These are phyloP conservation scores for Eledona agricola DNA, from an alignment of 2,888 invertebrate genomes.

Conservation along the genomic window DNA sequence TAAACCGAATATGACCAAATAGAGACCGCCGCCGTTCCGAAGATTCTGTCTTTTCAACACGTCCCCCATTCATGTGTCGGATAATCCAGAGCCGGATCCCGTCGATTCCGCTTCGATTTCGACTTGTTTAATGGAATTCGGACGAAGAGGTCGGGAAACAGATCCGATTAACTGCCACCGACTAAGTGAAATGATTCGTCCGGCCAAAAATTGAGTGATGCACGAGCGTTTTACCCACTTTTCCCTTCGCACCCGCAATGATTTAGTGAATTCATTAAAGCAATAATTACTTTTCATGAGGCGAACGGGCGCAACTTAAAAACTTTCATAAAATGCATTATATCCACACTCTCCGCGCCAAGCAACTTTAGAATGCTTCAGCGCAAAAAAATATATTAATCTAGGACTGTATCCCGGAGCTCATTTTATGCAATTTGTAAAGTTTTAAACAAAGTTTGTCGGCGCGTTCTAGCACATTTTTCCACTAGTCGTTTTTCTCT, in stretches of 20 bases:
- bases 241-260: conserved; percentile 16
- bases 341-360: conserved; percentile 18
- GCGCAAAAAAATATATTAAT: conserved; percentile 36
- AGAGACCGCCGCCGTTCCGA: conserved; percentile 48
- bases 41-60: conserved; percentile 50
- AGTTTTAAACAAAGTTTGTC: conserved; percentile 28
- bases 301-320: conserved; percentile 17
- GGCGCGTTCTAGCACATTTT: conserved; percentile 18
- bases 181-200: conserved; percentile 11
- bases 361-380: conserved; percentile 10
- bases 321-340: conserved; percentile 25
- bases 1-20: conserved; percentile 53
- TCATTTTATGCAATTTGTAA: conserved; percentile 37
- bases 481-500: conserved; percentile 8
- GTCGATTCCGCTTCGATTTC: conserved; percentile 36
- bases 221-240: too few species aligned
- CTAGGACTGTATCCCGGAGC: conserved; percentile 30
- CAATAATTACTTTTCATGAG: conserved; percentile 32
- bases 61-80: conserved; percentile 49
- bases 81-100: conserved; percentile 37
- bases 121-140: conserved; percentile 42
- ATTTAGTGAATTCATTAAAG: conserved; percentile 36
- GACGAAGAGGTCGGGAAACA: conserved; percentile 18
- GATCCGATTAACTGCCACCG: conserved; percentile 20
- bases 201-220: conserved; percentile 15